These are phyloP conservation scores for Heliconius nattereri DNA, from an alignment of 1,140 invertebrate species.

Conservation along the genomic window DNA sequence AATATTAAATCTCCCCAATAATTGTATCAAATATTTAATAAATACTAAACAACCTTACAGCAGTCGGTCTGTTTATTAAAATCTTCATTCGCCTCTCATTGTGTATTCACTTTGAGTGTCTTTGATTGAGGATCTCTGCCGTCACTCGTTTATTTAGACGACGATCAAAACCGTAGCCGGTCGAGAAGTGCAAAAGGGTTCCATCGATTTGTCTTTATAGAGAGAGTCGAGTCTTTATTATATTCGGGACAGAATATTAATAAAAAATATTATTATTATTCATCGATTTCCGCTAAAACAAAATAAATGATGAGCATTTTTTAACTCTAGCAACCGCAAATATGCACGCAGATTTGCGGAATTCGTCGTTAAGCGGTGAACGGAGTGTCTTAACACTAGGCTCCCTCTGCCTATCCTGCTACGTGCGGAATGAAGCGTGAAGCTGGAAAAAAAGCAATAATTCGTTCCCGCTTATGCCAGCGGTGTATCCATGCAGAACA, in stretches of 20 bases:
- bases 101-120: background rate
- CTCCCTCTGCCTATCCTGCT: too few relatives aligned
- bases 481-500: slow-evolving; percentile 28
- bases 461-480: slow-evolving; percentile 24
- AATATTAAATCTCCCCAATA: slow-evolving; percentile 3
- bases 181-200: background rate
- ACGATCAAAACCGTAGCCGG: background rate
- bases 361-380: too few relatives aligned
- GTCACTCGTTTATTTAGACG: background rate
- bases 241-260: background rate
- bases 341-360: too few relatives aligned
- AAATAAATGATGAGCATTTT: too few relatives aligned
- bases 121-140: slow-evolving; percentile 9
- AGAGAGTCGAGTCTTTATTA: background rate
- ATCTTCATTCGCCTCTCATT: slow-evolving; percentile 1
- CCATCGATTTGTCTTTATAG: background rate
- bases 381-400: too few relatives aligned
- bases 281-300: too few relatives aligned
- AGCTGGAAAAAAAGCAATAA: background rate
- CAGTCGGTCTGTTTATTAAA: background rate
- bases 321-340: too few relatives aligned
- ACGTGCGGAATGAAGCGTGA: too few relatives aligned
- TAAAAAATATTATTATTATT: background rate
- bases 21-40: slow-evolving; percentile 15
- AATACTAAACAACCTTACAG: background rate